Evolutionary conservation across 2,888 invertebrate genomes (phyloP).

Genomic region (Carcina quercana): DNA sequence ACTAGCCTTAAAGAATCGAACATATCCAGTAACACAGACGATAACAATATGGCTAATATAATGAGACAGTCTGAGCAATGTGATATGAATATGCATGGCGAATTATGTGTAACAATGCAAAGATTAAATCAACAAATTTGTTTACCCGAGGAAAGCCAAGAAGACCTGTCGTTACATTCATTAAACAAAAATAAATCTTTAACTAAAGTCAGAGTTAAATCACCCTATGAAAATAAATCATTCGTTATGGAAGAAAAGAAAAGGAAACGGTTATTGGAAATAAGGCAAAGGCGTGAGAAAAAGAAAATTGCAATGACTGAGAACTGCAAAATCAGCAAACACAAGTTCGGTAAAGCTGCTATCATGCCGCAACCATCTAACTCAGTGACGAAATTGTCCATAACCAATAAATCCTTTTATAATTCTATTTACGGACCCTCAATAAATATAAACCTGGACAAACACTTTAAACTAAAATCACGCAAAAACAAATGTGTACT

Average conservation of each 20-base stretch:
- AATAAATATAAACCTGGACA: conserved; percentile 21
- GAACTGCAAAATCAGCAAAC: conserved; percentile 42
- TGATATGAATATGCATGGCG: too few species aligned
- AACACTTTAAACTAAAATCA: conserved; percentile 9
- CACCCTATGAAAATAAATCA: conserved; percentile 60
- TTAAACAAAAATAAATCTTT: conserved; percentile 40
- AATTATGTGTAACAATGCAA: conserved; percentile 36
- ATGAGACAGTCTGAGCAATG: too few species aligned
- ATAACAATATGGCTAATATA: too few species aligned
- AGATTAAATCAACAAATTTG: conserved; percentile 34
- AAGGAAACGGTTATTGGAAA: conserved; percentile 51
- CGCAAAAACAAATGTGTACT: conserved; percentile 22
- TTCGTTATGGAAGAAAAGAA: conserved; percentile 51
- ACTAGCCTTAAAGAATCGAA: too few species aligned
- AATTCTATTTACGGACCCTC: conserved; percentile 57
- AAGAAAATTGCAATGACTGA: conserved; percentile 49
- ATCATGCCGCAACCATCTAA: conserved; percentile 46
- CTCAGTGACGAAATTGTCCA: conserved; percentile 61
- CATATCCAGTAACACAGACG: too few species aligned
- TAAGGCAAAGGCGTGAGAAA: conserved; percentile 50
- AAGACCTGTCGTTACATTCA: conserved; percentile 24
- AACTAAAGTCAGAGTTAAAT: conserved; percentile 46
- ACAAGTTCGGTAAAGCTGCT: conserved; percentile 35
- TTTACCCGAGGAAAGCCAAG: conserved; percentile 41
- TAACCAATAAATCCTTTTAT: conserved; percentile 63